A percentile compares a stretch with the other conserved stretches of the same genome.
These are phyloP conservation scores for Rhinella marina DNA, from an alignment of 2,797 vertebrate genomes.

Conservation along the genomic window DNA sequence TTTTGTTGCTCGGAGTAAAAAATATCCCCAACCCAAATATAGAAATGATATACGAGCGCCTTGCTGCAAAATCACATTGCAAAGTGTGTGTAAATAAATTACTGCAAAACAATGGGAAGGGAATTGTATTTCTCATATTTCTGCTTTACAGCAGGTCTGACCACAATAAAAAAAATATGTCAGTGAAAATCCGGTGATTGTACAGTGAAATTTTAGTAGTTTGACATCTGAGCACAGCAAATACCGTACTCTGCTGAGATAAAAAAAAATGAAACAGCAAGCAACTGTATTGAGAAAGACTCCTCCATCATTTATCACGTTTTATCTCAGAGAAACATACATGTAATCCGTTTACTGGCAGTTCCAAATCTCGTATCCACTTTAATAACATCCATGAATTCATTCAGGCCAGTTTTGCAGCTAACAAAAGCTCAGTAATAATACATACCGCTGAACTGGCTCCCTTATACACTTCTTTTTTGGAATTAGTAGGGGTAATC, in stretches of 20 bases:
- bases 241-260: slow-evolving; percentile 13
- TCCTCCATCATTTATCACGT: slow-evolving; percentile 22
- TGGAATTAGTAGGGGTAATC: slow-evolving; percentile 44
- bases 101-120: slow-evolving; percentile 21
- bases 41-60: background rate
- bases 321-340: slow-evolving; percentile 54
- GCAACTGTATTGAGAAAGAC: slow-evolving; percentile 25
- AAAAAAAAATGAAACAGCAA: slow-evolving; percentile 10
- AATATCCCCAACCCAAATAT: background rate
- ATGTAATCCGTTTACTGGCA: slow-evolving; percentile 46
- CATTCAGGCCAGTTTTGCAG: slow-evolving; percentile 44
- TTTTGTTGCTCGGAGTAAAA: slow-evolving; percentile 4
- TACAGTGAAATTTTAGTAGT: background rate
- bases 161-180: slow-evolving; percentile 40
- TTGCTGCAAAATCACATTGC: slow-evolving; percentile 14
- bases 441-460: slow-evolving; percentile 26
- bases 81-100: slow-evolving; percentile 35
- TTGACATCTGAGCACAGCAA: slow-evolving; percentile 18
- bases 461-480: slow-evolving; percentile 16
- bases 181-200: background rate
- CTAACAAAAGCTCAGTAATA: slow-evolving; percentile 47
- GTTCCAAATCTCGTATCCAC: slow-evolving; percentile 22
- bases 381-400: slow-evolving; percentile 53
- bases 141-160: slow-evolving; percentile 7
- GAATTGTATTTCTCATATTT: slow-evolving; percentile 21